Evolutionary conservation across 2,113 vertebrate species (phyloP).

Genomic region (Colius striatus): DNA sequence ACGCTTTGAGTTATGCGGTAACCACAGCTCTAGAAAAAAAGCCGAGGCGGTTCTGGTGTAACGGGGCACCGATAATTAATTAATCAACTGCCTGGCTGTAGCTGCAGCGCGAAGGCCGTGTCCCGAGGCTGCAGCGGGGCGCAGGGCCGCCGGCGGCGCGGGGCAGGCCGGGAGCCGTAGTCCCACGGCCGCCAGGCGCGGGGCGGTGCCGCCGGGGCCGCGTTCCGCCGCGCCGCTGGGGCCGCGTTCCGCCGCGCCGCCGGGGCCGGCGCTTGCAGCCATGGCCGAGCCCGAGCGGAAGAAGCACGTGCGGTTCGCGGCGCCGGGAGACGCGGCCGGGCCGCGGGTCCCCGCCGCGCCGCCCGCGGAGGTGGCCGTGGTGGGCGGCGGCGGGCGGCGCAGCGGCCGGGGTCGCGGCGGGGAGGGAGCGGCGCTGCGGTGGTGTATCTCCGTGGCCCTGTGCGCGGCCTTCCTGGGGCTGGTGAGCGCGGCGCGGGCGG

Average conservation of each 20-base stretch:
- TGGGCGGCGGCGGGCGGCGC: background rate
- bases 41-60: too few species aligned
- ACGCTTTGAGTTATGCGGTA: background rate
- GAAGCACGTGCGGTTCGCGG: conserved; percentile 84
- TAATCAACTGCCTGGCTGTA: too few species aligned
- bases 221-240: background rate
- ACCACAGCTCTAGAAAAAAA: too few species aligned
- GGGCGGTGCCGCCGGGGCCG: too few species aligned
- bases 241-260: background rate
- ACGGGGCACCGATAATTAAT: too few species aligned
- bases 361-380: conserved; percentile 37
- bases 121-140: too few species aligned
- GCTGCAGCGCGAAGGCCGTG: too few species aligned
- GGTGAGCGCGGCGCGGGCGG: conserved; percentile 73
- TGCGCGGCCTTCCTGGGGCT: conserved; percentile 89
- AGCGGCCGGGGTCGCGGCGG: conserved; percentile 36
- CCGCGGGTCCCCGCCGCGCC: background rate
- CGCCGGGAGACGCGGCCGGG: conserved; percentile 59
- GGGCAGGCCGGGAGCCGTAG: too few species aligned
- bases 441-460: conserved; percentile 78
- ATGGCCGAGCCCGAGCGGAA: conserved; percentile 51
- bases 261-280: background rate
- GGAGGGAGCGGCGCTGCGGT: conserved; percentile 7
- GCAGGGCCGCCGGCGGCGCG: too few species aligned
- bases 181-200: too few species aligned